Conservation (phyloP, 2,797 vertebrate species). For the Halcyon badia region DNA sequence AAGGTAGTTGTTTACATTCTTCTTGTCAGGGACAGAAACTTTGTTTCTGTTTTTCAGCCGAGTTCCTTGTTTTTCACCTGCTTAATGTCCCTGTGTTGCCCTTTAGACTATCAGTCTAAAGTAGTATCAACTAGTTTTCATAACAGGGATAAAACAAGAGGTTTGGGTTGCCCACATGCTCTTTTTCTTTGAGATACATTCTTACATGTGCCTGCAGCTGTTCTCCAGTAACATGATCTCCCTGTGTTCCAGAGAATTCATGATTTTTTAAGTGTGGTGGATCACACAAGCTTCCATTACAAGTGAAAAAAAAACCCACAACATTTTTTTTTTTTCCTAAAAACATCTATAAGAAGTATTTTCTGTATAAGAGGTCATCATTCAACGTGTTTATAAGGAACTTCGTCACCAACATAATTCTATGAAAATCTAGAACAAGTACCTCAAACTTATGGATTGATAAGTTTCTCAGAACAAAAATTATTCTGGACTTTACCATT, state of each 20-base stretch:
- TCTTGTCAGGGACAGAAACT: too few species aligned
- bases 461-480: not conserved
- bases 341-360: not conserved
- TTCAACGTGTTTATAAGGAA: not conserved
- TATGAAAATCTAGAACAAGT: not conserved
- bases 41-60: too few species aligned
- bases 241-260: not conserved
- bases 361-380: not conserved
- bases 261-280: not conserved
- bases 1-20: too few species aligned
- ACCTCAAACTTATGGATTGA: fast-evolving
- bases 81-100: too few species aligned
- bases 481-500: not conserved
- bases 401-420: not conserved
- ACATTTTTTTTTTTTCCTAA: not conserved
- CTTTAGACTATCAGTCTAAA: too few species aligned
- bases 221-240: not conserved
- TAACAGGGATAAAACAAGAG: too few species aligned
- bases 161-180: too few species aligned
- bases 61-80: too few species aligned
- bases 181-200: too few species aligned
- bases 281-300: not conserved
- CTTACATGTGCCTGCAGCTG: not conserved
- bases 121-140: too few species aligned
- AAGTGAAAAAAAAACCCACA: not conserved